Conservation (phyloP, 2,888 invertebrate genomes). For the Cotesia congregata region DNA sequence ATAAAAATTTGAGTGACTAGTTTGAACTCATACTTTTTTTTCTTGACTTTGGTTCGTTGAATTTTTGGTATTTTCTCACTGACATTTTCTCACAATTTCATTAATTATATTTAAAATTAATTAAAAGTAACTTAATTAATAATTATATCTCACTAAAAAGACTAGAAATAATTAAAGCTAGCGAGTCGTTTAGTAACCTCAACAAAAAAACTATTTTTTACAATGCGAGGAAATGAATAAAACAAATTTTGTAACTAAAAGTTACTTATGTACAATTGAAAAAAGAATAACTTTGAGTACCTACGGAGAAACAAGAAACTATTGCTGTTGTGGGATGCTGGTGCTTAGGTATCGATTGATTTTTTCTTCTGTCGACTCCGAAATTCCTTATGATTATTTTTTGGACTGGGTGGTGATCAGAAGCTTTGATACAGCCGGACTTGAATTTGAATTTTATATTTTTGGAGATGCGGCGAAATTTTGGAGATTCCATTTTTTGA, state of each 20-base stretch:
- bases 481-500: background rate
- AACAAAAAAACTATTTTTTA: background rate
- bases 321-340: background rate
- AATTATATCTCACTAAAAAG: constrained; percentile 22
- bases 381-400: background rate
- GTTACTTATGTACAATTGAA: background rate
- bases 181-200: background rate
- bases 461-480: background rate
- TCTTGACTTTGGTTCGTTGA: background rate
- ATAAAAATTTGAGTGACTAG: background rate
- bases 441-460: background rate
- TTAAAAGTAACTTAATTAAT: no score
- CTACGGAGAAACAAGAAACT: constrained; percentile 11
- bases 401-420: background rate
- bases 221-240: constrained; percentile 17
- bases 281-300: background rate
- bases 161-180: constrained; percentile 8
- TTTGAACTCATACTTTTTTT: background rate
- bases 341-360: background rate
- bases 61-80: background rate
- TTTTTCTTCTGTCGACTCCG: background rate
- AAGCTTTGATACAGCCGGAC: background rate
- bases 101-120: no score
- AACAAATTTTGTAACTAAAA: constrained; percentile 7
- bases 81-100: background rate